Percentiles rank a stretch among this genome's conserved stretches.
These are phyloP conservation scores for Gryllus bimaculatus DNA, from an alignment of 1,140 invertebrate genomes.

Conservation along the genomic window DNA sequence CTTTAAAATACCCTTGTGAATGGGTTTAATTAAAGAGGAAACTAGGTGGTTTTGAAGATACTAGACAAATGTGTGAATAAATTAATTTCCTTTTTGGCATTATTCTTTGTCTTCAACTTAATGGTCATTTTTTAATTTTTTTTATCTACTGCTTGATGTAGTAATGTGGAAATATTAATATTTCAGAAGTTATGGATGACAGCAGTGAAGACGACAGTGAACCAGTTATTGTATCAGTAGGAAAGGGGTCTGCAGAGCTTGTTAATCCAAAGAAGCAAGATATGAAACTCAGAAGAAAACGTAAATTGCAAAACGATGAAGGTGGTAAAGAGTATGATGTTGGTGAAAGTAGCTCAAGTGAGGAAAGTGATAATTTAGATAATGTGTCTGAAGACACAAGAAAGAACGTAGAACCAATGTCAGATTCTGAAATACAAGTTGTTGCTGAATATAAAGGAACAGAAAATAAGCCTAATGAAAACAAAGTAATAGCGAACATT, in stretches of 20 bases:
- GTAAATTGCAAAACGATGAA: not conserved
- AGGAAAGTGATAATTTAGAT: not conserved
- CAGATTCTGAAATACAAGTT: not conserved
- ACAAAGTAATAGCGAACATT: not conserved
- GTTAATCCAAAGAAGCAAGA: not conserved
- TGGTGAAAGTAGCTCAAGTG: not conserved
- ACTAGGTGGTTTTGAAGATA: not conserved
- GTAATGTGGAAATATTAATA: not conserved
- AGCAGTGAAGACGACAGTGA: not conserved
- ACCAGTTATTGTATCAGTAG: not conserved
- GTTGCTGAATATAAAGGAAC: not conserved
- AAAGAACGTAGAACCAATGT: not conserved
- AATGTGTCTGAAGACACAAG: too few species aligned
- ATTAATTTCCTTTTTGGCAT: not conserved
- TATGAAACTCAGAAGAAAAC: not conserved
- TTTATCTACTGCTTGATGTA: not conserved
- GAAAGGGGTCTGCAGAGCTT: constrained; percentile 13
- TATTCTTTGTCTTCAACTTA: not conserved
- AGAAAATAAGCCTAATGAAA: not conserved
- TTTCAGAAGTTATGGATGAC: not conserved
- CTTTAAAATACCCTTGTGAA: too few species aligned
- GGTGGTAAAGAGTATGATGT: not conserved
- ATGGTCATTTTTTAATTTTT: not conserved
- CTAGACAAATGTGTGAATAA: not conserved
- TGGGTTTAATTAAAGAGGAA: too few species aligned